A percentile compares a stretch with the other conserved stretches of the same genome.
Conservation (phyloP, 2,113 vertebrate genomes). For the Myiozetetes cayanensis region DNA sequence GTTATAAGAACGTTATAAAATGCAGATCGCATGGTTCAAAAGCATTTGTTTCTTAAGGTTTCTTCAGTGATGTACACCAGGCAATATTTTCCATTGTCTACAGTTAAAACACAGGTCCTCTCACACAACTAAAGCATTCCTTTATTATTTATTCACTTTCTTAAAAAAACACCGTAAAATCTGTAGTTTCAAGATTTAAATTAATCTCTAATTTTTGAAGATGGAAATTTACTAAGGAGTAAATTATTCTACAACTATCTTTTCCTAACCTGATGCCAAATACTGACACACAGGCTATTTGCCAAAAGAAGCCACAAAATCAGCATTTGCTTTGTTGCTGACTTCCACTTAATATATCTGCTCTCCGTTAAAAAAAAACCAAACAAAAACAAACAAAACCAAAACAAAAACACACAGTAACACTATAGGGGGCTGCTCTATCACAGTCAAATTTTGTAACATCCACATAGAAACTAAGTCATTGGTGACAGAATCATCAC, state of each 20-base stretch:
- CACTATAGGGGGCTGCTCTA: not conserved
- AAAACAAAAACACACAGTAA: not conserved
- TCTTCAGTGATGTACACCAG: not conserved
- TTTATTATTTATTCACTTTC: not conserved
- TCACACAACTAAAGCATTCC: not conserved
- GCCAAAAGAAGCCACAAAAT: not conserved
- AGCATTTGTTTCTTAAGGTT: not conserved
- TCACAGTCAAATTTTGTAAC: not conserved
- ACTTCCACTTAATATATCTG: not conserved
- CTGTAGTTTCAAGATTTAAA: not conserved
- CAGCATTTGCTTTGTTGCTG: not conserved
- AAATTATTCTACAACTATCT: not conserved
- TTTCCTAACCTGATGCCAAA: not conserved
- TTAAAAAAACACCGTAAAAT: not conserved
- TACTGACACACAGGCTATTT: not conserved
- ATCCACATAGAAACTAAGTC: not conserved
- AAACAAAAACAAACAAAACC: not conserved
- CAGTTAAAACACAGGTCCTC: not conserved
- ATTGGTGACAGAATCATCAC: not conserved
- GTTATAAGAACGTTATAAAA: not conserved
- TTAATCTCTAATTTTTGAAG: not conserved
- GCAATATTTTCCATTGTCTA: not conserved
- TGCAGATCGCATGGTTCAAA: not conserved
- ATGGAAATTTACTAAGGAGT: not conserved
- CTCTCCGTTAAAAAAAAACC: not conserved